Conservation (phyloP, 1,140 invertebrate species). For the Rhizoglyphus robini region DNA sequence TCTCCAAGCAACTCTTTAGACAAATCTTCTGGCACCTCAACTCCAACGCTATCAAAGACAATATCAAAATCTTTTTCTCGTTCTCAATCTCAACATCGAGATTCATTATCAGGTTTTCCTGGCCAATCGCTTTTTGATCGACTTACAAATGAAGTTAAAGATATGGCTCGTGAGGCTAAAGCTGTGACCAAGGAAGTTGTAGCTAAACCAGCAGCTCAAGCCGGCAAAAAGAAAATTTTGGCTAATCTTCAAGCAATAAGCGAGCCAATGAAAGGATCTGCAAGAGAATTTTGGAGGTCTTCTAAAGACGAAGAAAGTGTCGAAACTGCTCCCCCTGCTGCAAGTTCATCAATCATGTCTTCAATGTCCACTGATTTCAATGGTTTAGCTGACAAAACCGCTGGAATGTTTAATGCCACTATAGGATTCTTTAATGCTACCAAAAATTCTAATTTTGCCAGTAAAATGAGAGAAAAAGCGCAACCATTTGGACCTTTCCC, state of each 20-base stretch:
- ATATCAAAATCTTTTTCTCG: conserved; percentile 16
- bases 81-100: conserved; percentile 20
- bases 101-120: conserved; percentile 2
- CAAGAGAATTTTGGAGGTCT: conserved; percentile 22
- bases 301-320: background rate
- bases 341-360: background rate
- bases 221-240: conserved; percentile 56
- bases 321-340: background rate
- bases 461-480: conserved; percentile 40
- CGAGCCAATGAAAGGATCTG: conserved; percentile 25
- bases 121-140: conserved; percentile 31
- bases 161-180: conserved; percentile 66
- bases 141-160: conserved; percentile 72
- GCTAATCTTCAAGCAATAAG: conserved; percentile 26
- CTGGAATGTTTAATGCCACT: conserved; percentile 70
- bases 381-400: conserved; percentile 72
- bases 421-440: conserved; percentile 63
- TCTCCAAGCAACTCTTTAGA: conserved; percentile 15
- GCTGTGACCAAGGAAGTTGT: conserved; percentile 56
- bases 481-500: conserved; percentile 51
- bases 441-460: conserved; percentile 22
- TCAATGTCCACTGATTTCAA: conserved; percentile 41
- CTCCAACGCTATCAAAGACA: conserved; percentile 11
- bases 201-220: conserved; percentile 62
- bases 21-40: conserved; percentile 17